Percentiles rank a stretch among this genome's conserved stretches.
Evolutionary conservation across 2,113 vertebrate genomes (phyloP).

Genomic region (Amphiprion percula): DNA sequence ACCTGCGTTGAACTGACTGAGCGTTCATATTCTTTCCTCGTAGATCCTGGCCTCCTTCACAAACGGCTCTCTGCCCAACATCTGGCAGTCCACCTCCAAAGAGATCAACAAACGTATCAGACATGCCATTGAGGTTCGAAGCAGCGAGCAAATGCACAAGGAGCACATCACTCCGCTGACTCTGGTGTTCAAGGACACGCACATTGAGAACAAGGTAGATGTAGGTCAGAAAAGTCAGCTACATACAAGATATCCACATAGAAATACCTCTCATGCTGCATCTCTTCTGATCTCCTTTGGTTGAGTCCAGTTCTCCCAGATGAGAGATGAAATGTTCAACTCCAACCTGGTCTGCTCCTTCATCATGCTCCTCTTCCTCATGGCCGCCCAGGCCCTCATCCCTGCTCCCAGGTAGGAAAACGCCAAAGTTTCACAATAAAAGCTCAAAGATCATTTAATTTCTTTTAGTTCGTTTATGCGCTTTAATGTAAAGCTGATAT

Average conservation of each 20-base stretch:
- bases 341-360: constrained; percentile 97
- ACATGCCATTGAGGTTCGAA: constrained; percentile 81
- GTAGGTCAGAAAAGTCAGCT: no score
- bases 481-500: no score
- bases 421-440: no score
- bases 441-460: not conserved
- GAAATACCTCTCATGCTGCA: not conserved
- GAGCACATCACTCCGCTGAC: constrained; percentile 82
- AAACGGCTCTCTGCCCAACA: constrained; percentile 76
- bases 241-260: not conserved
- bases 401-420: constrained; percentile 88
- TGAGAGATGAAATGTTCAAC: constrained; percentile 99
- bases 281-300: not conserved
- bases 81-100: constrained; percentile 68
- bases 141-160: constrained; percentile 81
- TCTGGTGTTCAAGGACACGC: constrained; percentile 82
- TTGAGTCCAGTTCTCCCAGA: constrained; percentile 91
- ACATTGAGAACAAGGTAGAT: constrained; percentile 82
- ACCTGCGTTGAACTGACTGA: not conserved
- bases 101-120: constrained; percentile 85
- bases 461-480: not conserved
- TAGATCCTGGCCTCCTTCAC: constrained; percentile 84
- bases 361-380: constrained; percentile 94
- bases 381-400: constrained; percentile 92
- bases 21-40: not conserved